phyloP scores from a whole-genome alignment of 2,888 invertebrate species.

The Acronicta psi region DNA sequence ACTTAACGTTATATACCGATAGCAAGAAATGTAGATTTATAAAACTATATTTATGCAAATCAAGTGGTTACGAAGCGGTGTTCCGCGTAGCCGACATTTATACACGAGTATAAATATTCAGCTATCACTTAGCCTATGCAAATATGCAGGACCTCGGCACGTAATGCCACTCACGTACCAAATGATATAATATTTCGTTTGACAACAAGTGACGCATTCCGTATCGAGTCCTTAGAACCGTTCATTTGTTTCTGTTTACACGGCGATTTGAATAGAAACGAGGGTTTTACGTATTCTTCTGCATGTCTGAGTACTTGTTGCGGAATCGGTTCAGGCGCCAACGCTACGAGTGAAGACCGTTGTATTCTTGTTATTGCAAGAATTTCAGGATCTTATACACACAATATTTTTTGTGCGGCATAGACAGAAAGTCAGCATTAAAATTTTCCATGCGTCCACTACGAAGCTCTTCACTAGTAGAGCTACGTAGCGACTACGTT shows the following conservation, averaged over 20 bases:
- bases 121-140: conserved; percentile 80
- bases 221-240: conserved; percentile 31
- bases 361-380: too few relatives aligned
- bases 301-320: conserved; percentile 21
- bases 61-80: conserved; percentile 65
- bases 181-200: conserved; percentile 59
- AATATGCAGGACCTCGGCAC: conserved; percentile 68
- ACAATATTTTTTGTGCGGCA: too few relatives aligned
- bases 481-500: too few relatives aligned
- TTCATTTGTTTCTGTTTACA: conserved; percentile 23
- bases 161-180: conserved; percentile 47
- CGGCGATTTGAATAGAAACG: conserved; percentile 31
- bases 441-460: too few relatives aligned
- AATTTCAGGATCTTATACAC: too few relatives aligned
- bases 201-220: conserved; percentile 40
- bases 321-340: conserved; percentile 8
- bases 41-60: conserved; percentile 69
- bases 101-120: conserved; percentile 77
- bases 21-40: conserved; percentile 37
- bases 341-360: neutral
- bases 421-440: too few relatives aligned
- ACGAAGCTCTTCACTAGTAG: too few relatives aligned
- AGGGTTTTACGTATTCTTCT: conserved; percentile 11
- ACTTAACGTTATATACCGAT: conserved; percentile 10
- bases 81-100: conserved; percentile 71